Evolutionary conservation across 2,888 invertebrate species (phyloP), one percentile per base, ranked within the genome.

Genomic region (Hydrotaea diabolus): DNA sequence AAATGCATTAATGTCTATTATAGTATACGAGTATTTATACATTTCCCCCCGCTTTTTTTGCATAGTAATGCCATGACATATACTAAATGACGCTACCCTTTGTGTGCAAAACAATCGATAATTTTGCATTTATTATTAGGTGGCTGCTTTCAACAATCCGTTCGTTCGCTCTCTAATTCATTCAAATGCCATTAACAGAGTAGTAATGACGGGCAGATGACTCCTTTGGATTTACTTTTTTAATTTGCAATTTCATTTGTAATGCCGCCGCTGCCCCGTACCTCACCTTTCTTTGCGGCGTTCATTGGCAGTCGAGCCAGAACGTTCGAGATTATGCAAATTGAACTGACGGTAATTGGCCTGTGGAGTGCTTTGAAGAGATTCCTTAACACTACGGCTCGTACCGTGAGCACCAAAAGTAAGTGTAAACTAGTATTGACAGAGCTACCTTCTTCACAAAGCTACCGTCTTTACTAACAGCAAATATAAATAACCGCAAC

Each of bases 301-400:
- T 0, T 3, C 7, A 49, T 49, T 49, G 49, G n/a, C 2, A n/a
- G 49, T 49, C n/a, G 49, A 49, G 49, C n/a, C n/a, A 49, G n/a
- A n/a, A 49, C 49, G 3, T 49, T 59, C 15, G 19, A 78, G 78
- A 77, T 81, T 80, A 75, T 84, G 77, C 31, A 78, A 84, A 84
- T 84, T 36, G 59, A 74, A 73, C 59, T 74, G 72, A 23, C 13
- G 46, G 36, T 71, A 80, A 75, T 77, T 83, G 83, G 64, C 31
- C 75, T 74, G 77, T 74, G 23, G 13, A 64, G 71, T 82, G 71
- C 23, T 55, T 69, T 55, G 64, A 26, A 59, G 26, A 15, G 59
- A 23, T 59, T 59, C 13, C 59, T 26, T 26, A 21, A 19, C 59
- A 59, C 23, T 59, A 26, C 46, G 57, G 57, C 2, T n/a, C 3